A percentile compares a stretch with the other conserved stretches of the same genome.
phyloP scores from a whole-genome alignment of 1,140 invertebrate species.

The Pseudomyrmex pallidus region DNA sequence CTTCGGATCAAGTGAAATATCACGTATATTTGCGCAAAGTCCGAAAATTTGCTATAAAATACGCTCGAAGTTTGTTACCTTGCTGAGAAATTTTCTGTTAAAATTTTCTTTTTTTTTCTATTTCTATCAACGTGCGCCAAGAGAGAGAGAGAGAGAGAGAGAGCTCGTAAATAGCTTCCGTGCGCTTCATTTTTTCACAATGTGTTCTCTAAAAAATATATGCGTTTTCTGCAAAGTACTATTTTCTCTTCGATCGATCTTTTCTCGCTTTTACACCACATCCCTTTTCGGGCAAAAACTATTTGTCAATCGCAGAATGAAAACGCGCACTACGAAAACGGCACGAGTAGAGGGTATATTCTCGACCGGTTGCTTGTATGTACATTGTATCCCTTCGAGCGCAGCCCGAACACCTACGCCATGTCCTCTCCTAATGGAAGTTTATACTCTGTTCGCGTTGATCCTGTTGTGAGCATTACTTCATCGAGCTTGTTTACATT shows the following conservation, averaged over 20 bases:
- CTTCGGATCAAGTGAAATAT: neutral
- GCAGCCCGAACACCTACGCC: no score
- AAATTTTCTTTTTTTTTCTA: no score
- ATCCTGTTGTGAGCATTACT: neutral
- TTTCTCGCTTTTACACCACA: neutral
- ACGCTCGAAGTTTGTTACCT: no score
- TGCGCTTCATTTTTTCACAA: neutral
- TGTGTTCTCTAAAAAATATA: neutral
- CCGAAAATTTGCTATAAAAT: neutral
- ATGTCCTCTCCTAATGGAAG: constrained; percentile 7
- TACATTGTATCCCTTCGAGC: neutral
- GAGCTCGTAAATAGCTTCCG: no score
- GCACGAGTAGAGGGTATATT: neutral
- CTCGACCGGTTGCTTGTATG: neutral
- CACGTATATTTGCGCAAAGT: neutral
- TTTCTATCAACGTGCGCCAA: no score
- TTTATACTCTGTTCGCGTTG: neutral
- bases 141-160: no score
- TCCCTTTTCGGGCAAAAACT: neutral
- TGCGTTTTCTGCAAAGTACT: neutral
- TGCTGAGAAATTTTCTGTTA: no score
- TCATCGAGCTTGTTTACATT: constrained; percentile 11
- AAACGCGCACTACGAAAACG: constrained; percentile 2
- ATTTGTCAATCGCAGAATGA: constrained; percentile 4
- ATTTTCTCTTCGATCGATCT: neutral